Conservation (phyloP, 2,113 vertebrate species). For the Eonycteris spelaea region DNA sequence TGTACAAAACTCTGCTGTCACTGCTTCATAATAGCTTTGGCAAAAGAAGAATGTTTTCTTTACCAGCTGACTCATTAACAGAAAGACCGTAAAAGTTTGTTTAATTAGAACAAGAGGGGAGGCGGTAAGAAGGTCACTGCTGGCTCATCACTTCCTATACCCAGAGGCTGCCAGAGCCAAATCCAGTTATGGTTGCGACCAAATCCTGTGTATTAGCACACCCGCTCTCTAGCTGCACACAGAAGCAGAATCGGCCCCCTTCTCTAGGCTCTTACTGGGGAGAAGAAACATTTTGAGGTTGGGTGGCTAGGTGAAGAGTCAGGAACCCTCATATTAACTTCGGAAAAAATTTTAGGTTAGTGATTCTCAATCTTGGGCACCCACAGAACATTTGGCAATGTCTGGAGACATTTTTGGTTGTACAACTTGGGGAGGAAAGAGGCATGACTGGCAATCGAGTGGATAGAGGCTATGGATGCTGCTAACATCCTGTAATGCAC, state of each 20-base stretch:
- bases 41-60: conserved; percentile 9
- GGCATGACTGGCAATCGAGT: not conserved
- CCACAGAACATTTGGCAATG: not conserved
- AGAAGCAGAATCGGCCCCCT: not conserved
- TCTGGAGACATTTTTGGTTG: not conserved
- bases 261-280: not conserved
- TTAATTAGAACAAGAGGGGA: not conserved
- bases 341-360: not conserved
- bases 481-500: not conserved
- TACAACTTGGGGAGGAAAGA: not conserved
- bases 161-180: not conserved
- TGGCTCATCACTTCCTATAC: not conserved
- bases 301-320: not conserved
- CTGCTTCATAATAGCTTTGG: not conserved
- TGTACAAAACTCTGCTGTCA: not conserved
- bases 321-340: not conserved
- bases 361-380: not conserved
- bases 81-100: not conserved
- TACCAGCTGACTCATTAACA: not conserved
- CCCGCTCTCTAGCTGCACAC: not conserved
- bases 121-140: not conserved
- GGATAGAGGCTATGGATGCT: not conserved
- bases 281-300: not conserved
- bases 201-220: not conserved
- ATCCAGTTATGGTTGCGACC: not conserved